phyloP scores from a whole-genome alignment of 2,797 vertebrate species.

The Dicrostonyx torquatus region DNA sequence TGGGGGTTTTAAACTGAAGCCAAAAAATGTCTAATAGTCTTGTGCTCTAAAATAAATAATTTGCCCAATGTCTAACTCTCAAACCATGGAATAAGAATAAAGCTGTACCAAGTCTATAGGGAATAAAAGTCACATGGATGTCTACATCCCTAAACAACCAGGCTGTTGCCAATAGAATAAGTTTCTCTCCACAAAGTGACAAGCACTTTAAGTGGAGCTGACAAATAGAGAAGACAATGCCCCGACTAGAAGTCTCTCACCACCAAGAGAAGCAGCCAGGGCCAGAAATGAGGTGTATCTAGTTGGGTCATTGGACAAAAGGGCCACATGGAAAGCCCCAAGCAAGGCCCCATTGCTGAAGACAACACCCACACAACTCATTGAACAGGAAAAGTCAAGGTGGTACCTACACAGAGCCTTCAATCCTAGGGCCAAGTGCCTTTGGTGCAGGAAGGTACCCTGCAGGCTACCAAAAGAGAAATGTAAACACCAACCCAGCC shows the following conservation, averaged over 20 bases:
- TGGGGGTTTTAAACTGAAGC: slow-evolving; percentile 18
- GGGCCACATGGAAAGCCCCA: not conserved
- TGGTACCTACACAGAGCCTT: too few species aligned
- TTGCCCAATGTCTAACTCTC: not conserved
- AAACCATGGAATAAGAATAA: not conserved
- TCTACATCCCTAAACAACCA: not conserved
- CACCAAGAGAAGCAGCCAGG: not conserved
- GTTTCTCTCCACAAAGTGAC: not conserved
- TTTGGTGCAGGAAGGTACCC: not conserved
- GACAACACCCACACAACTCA: not conserved
- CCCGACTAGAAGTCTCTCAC: not conserved
- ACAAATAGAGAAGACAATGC: not conserved
- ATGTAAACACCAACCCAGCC: not conserved
- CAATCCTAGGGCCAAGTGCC: not conserved
- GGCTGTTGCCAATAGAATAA: not conserved
- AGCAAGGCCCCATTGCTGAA: not conserved
- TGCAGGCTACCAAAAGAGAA: not conserved
- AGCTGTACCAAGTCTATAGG: not conserved
- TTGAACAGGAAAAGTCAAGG: not conserved
- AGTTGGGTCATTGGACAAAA: not conserved
- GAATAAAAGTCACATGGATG: not conserved
- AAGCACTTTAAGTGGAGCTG: not conserved
- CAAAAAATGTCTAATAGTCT: slow-evolving; percentile 6
- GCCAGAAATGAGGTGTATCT: not conserved
- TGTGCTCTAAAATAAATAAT: not conserved